Evolutionary conservation across 2,797 vertebrate species (phyloP), one percentile per base, ranked within the genome.

Genomic region (Enteromius afrohamiltoni): DNA sequence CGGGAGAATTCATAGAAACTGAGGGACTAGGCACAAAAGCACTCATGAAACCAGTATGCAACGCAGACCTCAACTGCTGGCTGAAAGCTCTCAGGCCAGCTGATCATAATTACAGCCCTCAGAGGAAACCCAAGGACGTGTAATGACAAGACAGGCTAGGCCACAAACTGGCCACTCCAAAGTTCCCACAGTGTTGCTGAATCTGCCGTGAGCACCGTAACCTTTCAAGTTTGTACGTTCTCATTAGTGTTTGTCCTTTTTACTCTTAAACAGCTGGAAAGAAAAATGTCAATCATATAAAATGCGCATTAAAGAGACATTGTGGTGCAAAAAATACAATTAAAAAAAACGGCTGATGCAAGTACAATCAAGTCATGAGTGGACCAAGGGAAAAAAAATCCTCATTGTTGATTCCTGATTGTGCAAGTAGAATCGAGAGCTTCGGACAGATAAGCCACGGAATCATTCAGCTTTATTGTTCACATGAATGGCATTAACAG

Each of bases 71-170:
- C 14, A 34, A 49, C 40, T 71, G 49, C 71, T 64, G 42, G 65
- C 58, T 55, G 76, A 65, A 65, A 31, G 60, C 76, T 49, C 40
- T 84, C 37, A 78, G 71, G 40, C 65, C 58, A 71, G 40, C 42
- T 67, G 51, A 71, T 67, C 40, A 75, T 55, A 80, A 86, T 74
- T 71, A 62, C 58, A 49, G 74, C 47, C 23, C 37, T 45, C 5
- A 80, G 79, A 67, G 45, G 86, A 84, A 85, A 68, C 76, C 42
- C 53, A 29, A 70, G 40, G 34, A 85, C 16, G 0, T 42, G 45
- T 58, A 77, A 73, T 82, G 60, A 86, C 70, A 68, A 40, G 86
- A 67, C 65, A n/a, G 53, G 26, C 79, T 29, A 51, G n/a, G 65
- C 62, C 49, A 53, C 23, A 51, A 17, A 53, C 16, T 53, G 21